phyloP scores from a whole-genome alignment of 2,113 vertebrate genomes.

The Clarias batrachus region DNA sequence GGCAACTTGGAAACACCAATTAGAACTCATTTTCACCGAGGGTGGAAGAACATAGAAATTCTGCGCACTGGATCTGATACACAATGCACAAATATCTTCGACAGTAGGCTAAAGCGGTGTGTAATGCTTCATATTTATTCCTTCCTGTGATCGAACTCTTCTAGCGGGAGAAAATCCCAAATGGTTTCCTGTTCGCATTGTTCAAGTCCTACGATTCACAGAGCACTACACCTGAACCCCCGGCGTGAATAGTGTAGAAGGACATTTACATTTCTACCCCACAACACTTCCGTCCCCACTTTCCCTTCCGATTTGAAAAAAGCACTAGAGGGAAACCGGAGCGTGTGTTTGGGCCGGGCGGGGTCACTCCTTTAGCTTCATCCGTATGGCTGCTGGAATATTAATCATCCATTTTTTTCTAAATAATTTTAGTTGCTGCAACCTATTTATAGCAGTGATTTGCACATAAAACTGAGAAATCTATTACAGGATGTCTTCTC shows the following conservation, averaged over 20 bases:
- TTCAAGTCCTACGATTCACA: background rate
- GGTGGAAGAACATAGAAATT: too few species aligned
- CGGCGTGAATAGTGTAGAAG: background rate
- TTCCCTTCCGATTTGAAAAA: background rate
- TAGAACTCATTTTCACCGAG: too few species aligned
- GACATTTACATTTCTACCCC: background rate
- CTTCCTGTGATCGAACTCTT: background rate
- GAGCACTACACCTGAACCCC: background rate
- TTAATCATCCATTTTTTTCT: background rate
- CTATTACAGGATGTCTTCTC: conserved; percentile 6
- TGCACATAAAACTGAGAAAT: background rate
- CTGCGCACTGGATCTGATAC: background rate
- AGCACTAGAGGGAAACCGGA: background rate
- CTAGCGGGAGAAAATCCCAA: background rate
- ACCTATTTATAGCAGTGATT: conserved; percentile 15
- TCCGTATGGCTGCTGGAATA: background rate
- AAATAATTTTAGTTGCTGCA: background rate
- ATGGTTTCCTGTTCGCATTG: background rate
- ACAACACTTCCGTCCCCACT: background rate
- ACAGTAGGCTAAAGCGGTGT: background rate
- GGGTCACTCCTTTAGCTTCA: background rate
- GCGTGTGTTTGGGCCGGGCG: background rate
- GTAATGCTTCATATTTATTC: background rate
- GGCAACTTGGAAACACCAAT: too few species aligned
- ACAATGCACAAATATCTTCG: background rate